Conservation (phyloP, 2,797 vertebrate genomes). For the Epinephelus awoara region DNA sequence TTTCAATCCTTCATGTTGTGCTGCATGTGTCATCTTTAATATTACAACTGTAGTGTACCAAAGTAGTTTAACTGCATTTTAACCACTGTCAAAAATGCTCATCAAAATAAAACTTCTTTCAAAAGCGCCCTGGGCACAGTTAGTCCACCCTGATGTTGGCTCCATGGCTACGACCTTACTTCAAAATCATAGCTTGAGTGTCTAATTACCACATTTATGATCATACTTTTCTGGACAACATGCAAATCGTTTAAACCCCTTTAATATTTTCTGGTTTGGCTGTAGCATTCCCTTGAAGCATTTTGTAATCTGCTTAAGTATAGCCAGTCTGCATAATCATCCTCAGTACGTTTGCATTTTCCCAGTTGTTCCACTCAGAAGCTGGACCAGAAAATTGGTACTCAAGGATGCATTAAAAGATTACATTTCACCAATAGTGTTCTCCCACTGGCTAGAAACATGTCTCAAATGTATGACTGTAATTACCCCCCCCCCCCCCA, state of each 20-base stretch:
- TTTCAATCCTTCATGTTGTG: too few species aligned
- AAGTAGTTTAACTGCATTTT: too few species aligned
- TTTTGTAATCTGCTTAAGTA: conserved; percentile 55
- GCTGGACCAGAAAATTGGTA: conserved; percentile 52
- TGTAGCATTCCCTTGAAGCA: conserved; percentile 37
- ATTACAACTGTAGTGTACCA: too few species aligned
- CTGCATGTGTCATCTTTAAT: too few species aligned
- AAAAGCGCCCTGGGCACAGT: too few species aligned
- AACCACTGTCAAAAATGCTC: too few species aligned
- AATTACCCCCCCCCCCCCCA: conserved; percentile 25
- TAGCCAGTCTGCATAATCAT: conserved; percentile 45
- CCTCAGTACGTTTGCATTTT: conserved; percentile 31
- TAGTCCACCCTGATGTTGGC: too few species aligned
- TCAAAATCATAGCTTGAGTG: not conserved
- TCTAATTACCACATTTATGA: not conserved
- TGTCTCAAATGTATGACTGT: conserved; percentile 33
- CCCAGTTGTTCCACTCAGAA: conserved; percentile 41
- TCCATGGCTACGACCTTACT: not conserved
- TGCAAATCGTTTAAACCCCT: conserved; percentile 13
- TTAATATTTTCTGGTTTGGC: not conserved
- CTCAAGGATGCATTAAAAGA: conserved; percentile 53
- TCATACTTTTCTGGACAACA: not conserved
- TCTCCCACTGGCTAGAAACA: conserved; percentile 32
- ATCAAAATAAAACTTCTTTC: too few species aligned
- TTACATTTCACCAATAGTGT: conserved; percentile 38